Evolutionary conservation across 2,888 invertebrate species (phyloP).

Genomic region (Salpingus planirostris): DNA sequence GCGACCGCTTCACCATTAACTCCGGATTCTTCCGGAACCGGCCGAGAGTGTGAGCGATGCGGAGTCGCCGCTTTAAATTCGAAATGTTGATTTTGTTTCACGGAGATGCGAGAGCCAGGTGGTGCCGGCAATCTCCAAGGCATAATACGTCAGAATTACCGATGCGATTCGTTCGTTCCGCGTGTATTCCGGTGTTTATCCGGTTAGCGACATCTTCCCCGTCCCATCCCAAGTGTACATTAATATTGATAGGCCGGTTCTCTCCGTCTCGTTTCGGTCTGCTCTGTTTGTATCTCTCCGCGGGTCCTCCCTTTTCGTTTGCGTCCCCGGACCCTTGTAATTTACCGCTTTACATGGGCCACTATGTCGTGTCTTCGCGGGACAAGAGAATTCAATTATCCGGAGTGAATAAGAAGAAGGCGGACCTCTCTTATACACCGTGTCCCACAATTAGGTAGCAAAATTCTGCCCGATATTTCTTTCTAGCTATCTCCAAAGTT

Average conservation of each 20-base stretch:
- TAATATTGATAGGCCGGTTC: constrained; percentile 22
- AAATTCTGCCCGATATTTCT: no score
- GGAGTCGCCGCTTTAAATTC: no score
- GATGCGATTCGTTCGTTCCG: constrained; percentile 14
- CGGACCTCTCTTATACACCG: no score
- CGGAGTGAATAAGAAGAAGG: no score
- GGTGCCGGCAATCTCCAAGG: no score
- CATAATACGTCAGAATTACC: constrained; percentile 13
- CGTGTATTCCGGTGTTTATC: constrained; percentile 17
- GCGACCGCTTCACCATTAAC: no score
- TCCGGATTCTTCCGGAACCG: no score
- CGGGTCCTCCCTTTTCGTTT: constrained; percentile 11
- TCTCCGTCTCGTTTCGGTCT: constrained; percentile 2
- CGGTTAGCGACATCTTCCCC: constrained; percentile 13
- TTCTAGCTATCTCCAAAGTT: no score
- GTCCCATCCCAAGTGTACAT: constrained; percentile 21
- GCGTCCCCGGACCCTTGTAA: constrained; percentile 22
- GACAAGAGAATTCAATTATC: constrained; percentile 26
- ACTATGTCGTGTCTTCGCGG: constrained; percentile 18
- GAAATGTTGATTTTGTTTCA: no score
- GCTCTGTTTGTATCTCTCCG: neutral
- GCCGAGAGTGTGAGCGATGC: no score
- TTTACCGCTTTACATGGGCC: constrained; percentile 23
- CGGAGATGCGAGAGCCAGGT: no score
- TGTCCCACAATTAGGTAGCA: no score